Conservation (phyloP, 2,113 vertebrate species). For the Cyprinus carpio region DNA sequence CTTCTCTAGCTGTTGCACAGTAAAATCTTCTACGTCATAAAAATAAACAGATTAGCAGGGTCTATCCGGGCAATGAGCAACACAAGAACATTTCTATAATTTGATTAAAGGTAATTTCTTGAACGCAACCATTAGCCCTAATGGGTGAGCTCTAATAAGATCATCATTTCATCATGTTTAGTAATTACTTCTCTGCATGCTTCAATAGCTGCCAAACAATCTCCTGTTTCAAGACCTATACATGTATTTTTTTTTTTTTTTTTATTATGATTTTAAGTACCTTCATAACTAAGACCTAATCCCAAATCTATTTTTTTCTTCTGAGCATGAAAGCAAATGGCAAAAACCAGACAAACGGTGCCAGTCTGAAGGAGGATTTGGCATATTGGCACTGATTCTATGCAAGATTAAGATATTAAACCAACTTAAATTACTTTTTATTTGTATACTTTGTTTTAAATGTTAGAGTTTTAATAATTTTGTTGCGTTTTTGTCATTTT, state of each 20-base stretch:
- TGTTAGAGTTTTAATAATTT: too few relatives aligned
- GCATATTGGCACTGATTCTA: neutral
- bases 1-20: neutral
- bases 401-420: neutral
- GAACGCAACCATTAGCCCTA: neutral
- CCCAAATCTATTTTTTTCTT: neutral
- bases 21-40: neutral
- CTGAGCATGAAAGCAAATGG: neutral
- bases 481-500: too few relatives aligned
- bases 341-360: neutral
- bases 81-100: neutral
- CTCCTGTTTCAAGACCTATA: neutral
- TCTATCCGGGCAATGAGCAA: neutral
- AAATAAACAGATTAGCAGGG: slow-evolving; percentile 9
- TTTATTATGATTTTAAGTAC: neutral
- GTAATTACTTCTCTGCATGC: neutral
- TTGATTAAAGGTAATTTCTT: neutral
- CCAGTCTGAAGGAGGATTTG: neutral
- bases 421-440: too few relatives aligned
- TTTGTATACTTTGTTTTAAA: too few relatives aligned
- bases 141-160: neutral
- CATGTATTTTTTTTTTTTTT: neutral
- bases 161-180: neutral
- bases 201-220: neutral
- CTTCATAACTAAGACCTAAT: neutral